Evolutionary conservation across 2,113 vertebrate species (phyloP), one percentile per base, ranked within the genome.

Genomic region (Dascyllus trimaculatus): DNA sequence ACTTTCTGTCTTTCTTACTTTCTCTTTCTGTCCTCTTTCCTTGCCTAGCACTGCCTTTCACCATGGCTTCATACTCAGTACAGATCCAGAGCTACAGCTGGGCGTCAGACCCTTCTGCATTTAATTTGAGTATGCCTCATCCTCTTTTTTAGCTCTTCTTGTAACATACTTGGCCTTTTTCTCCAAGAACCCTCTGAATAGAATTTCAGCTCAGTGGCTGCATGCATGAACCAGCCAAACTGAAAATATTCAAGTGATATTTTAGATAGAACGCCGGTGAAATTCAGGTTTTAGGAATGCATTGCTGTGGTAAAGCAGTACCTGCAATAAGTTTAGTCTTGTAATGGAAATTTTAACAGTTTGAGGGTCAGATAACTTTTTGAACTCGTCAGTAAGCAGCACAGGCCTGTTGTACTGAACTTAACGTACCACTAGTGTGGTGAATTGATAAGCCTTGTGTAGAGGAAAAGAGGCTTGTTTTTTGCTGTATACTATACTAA

Each of bases 161-260:
- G 21, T 60, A 29, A 71, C 48, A 24, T 48, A 13, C 61, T 52
- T 60, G 67, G 35, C 56, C 9, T 35, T 56, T 72, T 52, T 66
- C 75, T 63, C 45, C 17, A 66, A 75, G 67, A 10, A 35, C 9
- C 32, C 32, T 73, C 61, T 68, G 66, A n/a, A 32, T 59, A 35
- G 32, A 40, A 19, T 63, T 70, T 81, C 24, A 24, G 46, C 64
- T 61, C 62, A 11, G 10, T n/a, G 63, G 82, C 76, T 71, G 51
- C 53, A 48, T 63, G 89, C 85, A 90, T 82, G 81, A 87, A 78
- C 40, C 69, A 45, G 85, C 67, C 61, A n/a, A 43, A 60, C 40
- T 64, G 51, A 40, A 52, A 64, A 54, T 19, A n/a, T 29, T n/a
- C 3, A 1, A 38, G 1, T 21, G 56, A 40, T n/a, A n/a, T n/a